Base-by-base conservation (phyloP, 2,888 invertebrate genomes). In the Lithophane ornitopus region DNA sequence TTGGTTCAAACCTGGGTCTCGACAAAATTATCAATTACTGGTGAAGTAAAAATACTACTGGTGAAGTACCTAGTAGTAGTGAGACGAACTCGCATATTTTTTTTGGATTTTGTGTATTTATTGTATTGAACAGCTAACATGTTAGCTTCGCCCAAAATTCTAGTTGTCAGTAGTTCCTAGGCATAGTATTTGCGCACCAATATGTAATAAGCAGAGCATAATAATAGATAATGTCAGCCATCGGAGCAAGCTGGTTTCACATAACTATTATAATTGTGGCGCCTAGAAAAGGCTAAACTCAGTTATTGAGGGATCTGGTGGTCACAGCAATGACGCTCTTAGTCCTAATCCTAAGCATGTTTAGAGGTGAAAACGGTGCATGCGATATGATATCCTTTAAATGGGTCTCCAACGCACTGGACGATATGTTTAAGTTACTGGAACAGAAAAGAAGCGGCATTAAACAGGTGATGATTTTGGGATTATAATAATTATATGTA, bases 361-460 rank as follows among this genome's bases (percentile, higher is more conserved):
- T 28, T 16, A 26, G 12, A 39, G 4, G 16, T 22, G 22, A 39
- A 49, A 76, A 65, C 39, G 2, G 8, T 58, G 28, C 26, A 26
- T n/a, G 9, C 12, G 14, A 49, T 74, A 34, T 76, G 14, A 49
- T 74, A 34, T 76, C 49, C 22, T 62, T 44, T 8, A 44, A 74
- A 74, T 73, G 56, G n/a, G 34, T 58, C 26, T 71, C 14, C 19
- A 71, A 26, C n/a, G n/a, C 14, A 44, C 26, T 46, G 22, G 44
- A 9, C 54, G 12, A n/a, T 28, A 61, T n/a, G 14, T 44, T 58
- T 22, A 41, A 26, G n/a, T 28, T 41, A 56, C 9, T 54, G 41
- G 9, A 44, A 7, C 7, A 34, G 39, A 39, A 52, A 54, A 68
- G 19, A 54, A 16, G 39, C 11, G 7, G 6, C 6, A 44, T 19